Base-by-base conservation (phyloP, 1,140 invertebrate genomes). In the Idris sp. region DNA sequence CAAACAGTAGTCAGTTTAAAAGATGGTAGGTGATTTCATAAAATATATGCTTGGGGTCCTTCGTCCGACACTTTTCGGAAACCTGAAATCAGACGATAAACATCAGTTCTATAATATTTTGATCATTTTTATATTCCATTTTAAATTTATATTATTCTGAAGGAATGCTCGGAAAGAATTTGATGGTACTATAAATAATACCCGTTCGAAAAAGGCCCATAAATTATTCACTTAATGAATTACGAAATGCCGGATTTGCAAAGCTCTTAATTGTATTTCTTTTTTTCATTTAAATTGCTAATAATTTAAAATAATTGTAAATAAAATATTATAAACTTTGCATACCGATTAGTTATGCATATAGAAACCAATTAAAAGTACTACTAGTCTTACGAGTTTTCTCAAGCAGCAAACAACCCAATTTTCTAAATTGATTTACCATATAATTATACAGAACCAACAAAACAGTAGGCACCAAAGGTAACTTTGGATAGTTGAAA, bases 161-260 rank as follows among this genome's bases (percentile, higher is more conserved):
- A 49, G 65, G 65, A 69, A 53, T 44, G 38, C 65, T 38, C 38
- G n/a, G 19, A 30, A 53, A 44, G 48, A 69, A 44, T 69, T 61
- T 54, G 38, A 61, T 25, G 28, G 7, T 13, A 31, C 40, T 46
- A 69, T 69, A 69, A 69, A 22, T 22, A 4, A 22, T 2, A 6
- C 19, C 19, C 19, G 19, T 22, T 4, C 19, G 2, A 22, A 22
- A 31, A 36, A 36, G 26, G 46, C 11, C 10, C 10, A 16, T 30
- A 18, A 25, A 44, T 26, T n/a, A 6, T 38, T 61, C 48, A 61
- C 40, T 61, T 61, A 22, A 61, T 61, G 28, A 28, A 43, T 51
- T n/a, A n/a, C n/a, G n/a, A n/a, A n/a, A n/a, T n/a, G n/a, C n/a
- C n/a, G n/a, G n/a, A n/a, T n/a, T n/a, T n/a, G n/a, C n/a, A n/a